Percentiles rank a stretch among this genome's conserved stretches.
Conservation (phyloP, 92 coral and sea anemone species). For the Hydrozoanthus gracilis region DNA sequence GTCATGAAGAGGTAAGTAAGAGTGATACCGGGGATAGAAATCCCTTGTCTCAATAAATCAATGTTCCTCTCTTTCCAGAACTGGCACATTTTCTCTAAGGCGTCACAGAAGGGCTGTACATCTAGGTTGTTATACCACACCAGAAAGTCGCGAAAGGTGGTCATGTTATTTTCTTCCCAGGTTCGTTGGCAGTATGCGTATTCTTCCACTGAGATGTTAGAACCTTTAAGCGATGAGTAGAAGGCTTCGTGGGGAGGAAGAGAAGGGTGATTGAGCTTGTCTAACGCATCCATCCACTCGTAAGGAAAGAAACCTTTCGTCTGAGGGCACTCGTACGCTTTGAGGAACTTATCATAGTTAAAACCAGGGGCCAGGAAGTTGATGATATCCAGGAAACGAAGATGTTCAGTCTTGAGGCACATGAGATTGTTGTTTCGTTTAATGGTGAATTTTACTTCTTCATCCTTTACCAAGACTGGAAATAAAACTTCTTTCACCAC, state of each 20-base stretch:
- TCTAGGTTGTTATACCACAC: slow-evolving; percentile 56
- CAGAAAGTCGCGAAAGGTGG: neutral
- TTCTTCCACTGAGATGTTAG: neutral
- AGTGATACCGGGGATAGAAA: slow-evolving; percentile 55
- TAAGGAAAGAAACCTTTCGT: slow-evolving; percentile 65
- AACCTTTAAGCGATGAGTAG: slow-evolving; percentile 22
- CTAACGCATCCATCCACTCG: slow-evolving; percentile 55
- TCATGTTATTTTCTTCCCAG: slow-evolving; percentile 1
- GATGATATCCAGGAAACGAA: slow-evolving; percentile 57
- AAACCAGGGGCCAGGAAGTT: slow-evolving; percentile 68
- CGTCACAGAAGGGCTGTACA: slow-evolving; percentile 50
- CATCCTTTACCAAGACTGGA: slow-evolving; percentile 38
- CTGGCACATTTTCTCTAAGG: slow-evolving; percentile 45
- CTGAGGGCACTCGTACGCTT: slow-evolving; percentile 13
- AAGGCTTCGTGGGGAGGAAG: slow-evolving; percentile 58
- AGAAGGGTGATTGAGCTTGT: slow-evolving; percentile 44
- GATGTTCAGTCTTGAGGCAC: slow-evolving; percentile 46
- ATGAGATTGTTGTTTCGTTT: slow-evolving; percentile 62
- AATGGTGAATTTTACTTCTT: slow-evolving; percentile 50
- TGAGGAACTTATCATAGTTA: slow-evolving; percentile 57
- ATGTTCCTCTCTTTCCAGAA: slow-evolving; percentile 46
- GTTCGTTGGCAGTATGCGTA: neutral
- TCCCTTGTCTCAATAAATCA: slow-evolving; percentile 49
- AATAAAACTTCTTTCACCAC: slow-evolving; percentile 45
- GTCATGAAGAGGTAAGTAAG: slow-evolving; percentile 50